Percentiles rank a stretch among this genome's conserved stretches.
phyloP scores from a whole-genome alignment of 1,140 invertebrate genomes.

The Ctenoplectra terminalis region DNA sequence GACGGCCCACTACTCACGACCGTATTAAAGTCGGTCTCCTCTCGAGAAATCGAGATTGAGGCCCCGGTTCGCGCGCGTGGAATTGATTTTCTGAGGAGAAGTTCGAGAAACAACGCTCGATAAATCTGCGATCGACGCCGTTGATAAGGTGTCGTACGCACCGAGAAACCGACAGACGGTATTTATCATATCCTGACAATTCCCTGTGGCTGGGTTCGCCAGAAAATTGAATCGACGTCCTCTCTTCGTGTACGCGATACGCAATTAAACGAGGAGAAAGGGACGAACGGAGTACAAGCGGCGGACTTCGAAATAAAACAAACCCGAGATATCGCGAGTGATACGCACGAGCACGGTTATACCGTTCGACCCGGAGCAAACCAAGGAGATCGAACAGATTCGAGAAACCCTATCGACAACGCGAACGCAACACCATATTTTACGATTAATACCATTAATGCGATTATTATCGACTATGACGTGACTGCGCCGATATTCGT shows the following conservation, averaged over 20 bases:
- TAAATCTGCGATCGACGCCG: constrained; percentile 42
- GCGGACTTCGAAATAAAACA: not conserved
- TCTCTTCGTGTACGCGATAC: not conserved
- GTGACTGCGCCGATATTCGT: constrained; percentile 3
- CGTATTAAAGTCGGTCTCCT: constrained; percentile 70
- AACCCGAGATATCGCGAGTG: not conserved
- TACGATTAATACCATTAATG: constrained; percentile 38
- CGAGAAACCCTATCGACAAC: constrained; percentile 10
- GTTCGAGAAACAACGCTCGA: constrained; percentile 22
- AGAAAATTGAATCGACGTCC: constrained; percentile 29
- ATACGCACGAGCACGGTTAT: not conserved
- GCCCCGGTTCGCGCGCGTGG: constrained; percentile 58
- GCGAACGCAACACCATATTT: not conserved
- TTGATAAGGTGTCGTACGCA: constrained; percentile 29
- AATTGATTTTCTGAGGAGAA: constrained; percentile 71
- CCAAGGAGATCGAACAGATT: constrained; percentile 1
- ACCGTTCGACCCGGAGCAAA: not conserved
- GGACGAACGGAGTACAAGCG: not conserved
- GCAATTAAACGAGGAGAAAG: constrained; percentile 32
- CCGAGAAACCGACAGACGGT: not conserved
- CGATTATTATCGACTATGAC: constrained; percentile 20
- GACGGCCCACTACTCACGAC: constrained; percentile 62
- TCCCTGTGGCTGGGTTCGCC: not conserved
- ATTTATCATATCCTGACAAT: constrained; percentile 43
- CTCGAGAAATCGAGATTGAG: constrained; percentile 73